Conservation (phyloP, 1,140 invertebrate species). For the Lordiphosa clarofinis region DNA sequence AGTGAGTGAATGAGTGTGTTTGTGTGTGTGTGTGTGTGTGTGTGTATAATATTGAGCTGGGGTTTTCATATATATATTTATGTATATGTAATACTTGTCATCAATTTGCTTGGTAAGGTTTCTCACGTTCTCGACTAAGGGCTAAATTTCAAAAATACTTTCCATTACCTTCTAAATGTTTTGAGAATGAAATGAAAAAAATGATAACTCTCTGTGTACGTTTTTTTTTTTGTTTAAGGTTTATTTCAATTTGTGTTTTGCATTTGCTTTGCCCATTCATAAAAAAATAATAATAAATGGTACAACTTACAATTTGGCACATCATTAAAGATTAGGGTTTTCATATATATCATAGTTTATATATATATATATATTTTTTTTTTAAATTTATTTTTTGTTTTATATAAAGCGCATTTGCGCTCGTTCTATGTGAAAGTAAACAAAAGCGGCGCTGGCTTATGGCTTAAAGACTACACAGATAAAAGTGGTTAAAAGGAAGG, state of each 20-base stretch:
- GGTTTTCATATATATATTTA: slow-evolving; percentile 38
- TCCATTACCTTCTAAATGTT: slow-evolving; percentile 57
- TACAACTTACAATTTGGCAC: slow-evolving; percentile 79
- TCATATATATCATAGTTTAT: slow-evolving; percentile 3
- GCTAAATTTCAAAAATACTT: slow-evolving; percentile 64
- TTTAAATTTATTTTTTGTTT: slow-evolving; percentile 69
- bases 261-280: slow-evolving; percentile 56
- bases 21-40: slow-evolving; percentile 23
- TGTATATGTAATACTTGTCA: slow-evolving; percentile 47
- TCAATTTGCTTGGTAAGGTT: slow-evolving; percentile 64
- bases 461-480: slow-evolving; percentile 64
- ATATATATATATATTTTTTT: slow-evolving; percentile 37
- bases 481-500: neutral
- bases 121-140: slow-evolving; percentile 47
- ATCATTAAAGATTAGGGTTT: slow-evolving; percentile 74
- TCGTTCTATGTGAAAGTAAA: slow-evolving; percentile 71
- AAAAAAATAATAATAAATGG: slow-evolving; percentile 66
- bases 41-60: slow-evolving; percentile 37
- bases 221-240: slow-evolving; percentile 1
- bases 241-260: slow-evolving; percentile 68
- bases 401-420: slow-evolving; percentile 59
- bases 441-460: slow-evolving; percentile 67
- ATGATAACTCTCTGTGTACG: slow-evolving; percentile 8
- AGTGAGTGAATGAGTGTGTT: slow-evolving; percentile 18
- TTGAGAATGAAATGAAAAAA: slow-evolving; percentile 33